A percentile compares a stretch with the other conserved stretches of the same genome.
These are phyloP conservation scores for Channallabes apus DNA, from an alignment of 2,797 vertebrate genomes.

Conservation along the genomic window DNA sequence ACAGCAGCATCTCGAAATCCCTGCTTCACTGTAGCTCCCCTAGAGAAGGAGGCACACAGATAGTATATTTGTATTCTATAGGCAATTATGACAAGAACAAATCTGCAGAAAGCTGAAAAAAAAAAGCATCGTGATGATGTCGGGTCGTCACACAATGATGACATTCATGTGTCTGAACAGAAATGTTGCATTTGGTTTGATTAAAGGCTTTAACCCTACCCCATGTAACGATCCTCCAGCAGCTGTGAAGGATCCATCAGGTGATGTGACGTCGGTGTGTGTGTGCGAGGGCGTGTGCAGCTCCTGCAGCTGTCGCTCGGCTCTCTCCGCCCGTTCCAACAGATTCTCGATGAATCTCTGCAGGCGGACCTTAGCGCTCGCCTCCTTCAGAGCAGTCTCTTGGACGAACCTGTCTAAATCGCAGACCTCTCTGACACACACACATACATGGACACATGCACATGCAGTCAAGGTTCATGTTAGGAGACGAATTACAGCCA, in stretches of 20 bases:
- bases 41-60: neutral
- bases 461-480: neutral
- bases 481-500: neutral
- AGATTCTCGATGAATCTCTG: slow-evolving; percentile 63
- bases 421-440: slow-evolving; percentile 65
- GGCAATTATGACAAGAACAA: neutral
- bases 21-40: slow-evolving; percentile 53
- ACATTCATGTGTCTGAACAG: neutral
- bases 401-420: slow-evolving; percentile 68
- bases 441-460: slow-evolving; percentile 22
- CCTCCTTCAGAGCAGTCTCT: slow-evolving; percentile 66
- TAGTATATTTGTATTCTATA: neutral
- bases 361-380: slow-evolving; percentile 66
- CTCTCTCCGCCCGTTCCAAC: slow-evolving; percentile 51
- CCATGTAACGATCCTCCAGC: slow-evolving; percentile 19
- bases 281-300: slow-evolving; percentile 30
- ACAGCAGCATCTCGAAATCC: slow-evolving; percentile 39
- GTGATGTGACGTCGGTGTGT: slow-evolving; percentile 20
- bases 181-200: neutral
- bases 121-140: neutral
- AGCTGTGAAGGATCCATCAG: slow-evolving; percentile 28
- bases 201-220: slow-evolving; percentile 10
- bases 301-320: slow-evolving; percentile 52
- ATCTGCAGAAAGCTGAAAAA: neutral
- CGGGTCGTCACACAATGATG: neutral